Base-by-base conservation (phyloP, 2,888 invertebrate genomes). In the Ectropis crepuscularia region DNA sequence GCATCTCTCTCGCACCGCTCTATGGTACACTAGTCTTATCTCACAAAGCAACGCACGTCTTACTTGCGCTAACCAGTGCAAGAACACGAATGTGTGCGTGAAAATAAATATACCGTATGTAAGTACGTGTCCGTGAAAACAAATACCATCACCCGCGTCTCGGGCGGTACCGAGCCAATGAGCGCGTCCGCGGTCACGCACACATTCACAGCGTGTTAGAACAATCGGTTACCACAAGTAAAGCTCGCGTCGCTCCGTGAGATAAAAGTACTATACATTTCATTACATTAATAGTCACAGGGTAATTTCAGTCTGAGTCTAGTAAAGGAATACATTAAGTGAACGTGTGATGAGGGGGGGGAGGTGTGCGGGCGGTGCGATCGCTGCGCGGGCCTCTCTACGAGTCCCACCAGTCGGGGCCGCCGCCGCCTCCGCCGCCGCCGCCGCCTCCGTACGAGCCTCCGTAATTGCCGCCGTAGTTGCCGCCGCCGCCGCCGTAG, bases 321-420 rank as follows among this genome's bases (percentile, higher is more conserved):
- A 83, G 66, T 70, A 38, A 51, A 67, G 58, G 67, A 83, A 60
- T 81, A 78, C 73, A 74, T 79, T 75, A 75, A 75, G 66, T 74
- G 75, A 74, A 46, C 43, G 75, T 76, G 77, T 81, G 72, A 75
- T 75, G 75, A 75, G 75, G 78, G 37, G 61, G 41, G 41, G 12
- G 54, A 38, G 43, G 53, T 42, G 51, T 49, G 49, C 57, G 61
- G 70, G 66, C 70, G 68, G 71, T 68, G 72, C 67, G 72, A 63
- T 63, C 63, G 70, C 53, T 53, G 53, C 43, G 69, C 58, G 69
- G 71, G 65, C 74, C n/a, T 83, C 80, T 85, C 51, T 88, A 88
- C 72, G 89, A 89, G 88, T 90, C 88, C 91, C 92, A 92, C 92
- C 92, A 92, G 88, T 91, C 91, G 76, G 86, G 81, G 68, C 91